Base-by-base conservation (phyloP, 2,888 invertebrate species). In the Caenorhabditis wallacei region DNA sequence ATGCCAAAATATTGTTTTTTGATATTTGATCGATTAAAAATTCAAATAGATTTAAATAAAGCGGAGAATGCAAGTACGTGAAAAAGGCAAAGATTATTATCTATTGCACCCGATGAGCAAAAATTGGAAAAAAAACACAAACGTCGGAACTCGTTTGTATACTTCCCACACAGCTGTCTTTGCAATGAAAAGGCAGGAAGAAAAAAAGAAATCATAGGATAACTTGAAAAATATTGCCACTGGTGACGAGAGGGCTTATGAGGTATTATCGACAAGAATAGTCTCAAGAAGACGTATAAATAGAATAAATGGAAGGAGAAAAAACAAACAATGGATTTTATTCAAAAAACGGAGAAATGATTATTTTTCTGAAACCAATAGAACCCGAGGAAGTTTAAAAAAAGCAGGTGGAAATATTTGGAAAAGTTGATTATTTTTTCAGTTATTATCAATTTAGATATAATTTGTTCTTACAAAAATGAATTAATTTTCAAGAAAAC, bases 121-220 rank as follows among this genome's bases (percentile, higher is more conserved):
- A 35, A 35, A 51, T 20, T 30, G 51, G 18, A 35, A 30, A 35
- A 64, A 64, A 64, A 64, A 51, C n/a, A 20, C 13, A 51, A 46
- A 35, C 51, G 46, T 13, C 16, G 30, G 30, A 30, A 57, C 43
- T 46, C n/a, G 26, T 56, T 57, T 48, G 57, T 57, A 46, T 35
- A 70, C 35, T 70, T 35, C 46, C 8, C 70, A 59, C 57, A 71
- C 71, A 61, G 71, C 61, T 71, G 71, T 61, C 26, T 10, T 16
- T 16, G 40, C 30, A 71, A n/a, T 43, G 26, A 71, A 53, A 37
- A n/a, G n/a, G n/a, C n/a, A n/a, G 22, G 30, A 24, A n/a, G 18
- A 46, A 43, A 63, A 40, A 11, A 53, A 24, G 53, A 61, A 63
- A 61, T 59, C 16, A 61, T 11, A 16, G 51, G 51, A 37, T 71